Evolutionary conservation across 2,113 vertebrate species (phyloP), one percentile per base, ranked within the genome.

Genomic region (Potamarius usumacintae): DNA sequence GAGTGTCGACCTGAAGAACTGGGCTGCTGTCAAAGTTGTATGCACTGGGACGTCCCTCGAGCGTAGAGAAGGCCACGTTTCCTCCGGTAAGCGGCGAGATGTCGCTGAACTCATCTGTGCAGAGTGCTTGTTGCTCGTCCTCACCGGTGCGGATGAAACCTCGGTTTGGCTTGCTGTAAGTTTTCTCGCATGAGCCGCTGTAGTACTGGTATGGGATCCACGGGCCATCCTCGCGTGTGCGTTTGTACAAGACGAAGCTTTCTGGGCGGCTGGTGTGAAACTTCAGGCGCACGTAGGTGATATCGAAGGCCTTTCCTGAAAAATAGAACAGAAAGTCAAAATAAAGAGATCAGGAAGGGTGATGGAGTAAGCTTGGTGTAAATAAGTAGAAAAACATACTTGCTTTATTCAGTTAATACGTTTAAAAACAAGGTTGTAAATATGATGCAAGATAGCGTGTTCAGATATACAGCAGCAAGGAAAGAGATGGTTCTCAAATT

Each of bases 171-270:
- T 98, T 98, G 62, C 58, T 92, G 89, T 99, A 99, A 0, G 98
- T 99, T 90, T 97, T 98, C 94, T 98, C 96, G 0, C 98, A 99
- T 83, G 98, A 99, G 12, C 98, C 97, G 0, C 98, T 99, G 95
- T 99, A 99, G 93, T 97, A 99, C 95, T 99, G 97, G 95, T 99
- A 99, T 0, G 98, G 98, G 1, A 95, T 88, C 98, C 98, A 99
- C 0, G 96, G 96, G 1, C 96, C 97, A 0, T 93, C 96, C 74
- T 97, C 97, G 4, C 90, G 88, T 0, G 94, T 96, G 27, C 98
- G 97, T 92, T 99, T 99, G 95, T 98, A 99, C 91, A 99, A 97
- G 27, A 94, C 96, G 74, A 99, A 99, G 91, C 98, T 99, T 94
- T 99, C 98, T 0, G 98, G 98, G 1, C 98, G 96, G 91, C 98